Evolutionary conservation across 2,797 vertebrate genomes (phyloP).

Genomic region (Brotula barbata): DNA sequence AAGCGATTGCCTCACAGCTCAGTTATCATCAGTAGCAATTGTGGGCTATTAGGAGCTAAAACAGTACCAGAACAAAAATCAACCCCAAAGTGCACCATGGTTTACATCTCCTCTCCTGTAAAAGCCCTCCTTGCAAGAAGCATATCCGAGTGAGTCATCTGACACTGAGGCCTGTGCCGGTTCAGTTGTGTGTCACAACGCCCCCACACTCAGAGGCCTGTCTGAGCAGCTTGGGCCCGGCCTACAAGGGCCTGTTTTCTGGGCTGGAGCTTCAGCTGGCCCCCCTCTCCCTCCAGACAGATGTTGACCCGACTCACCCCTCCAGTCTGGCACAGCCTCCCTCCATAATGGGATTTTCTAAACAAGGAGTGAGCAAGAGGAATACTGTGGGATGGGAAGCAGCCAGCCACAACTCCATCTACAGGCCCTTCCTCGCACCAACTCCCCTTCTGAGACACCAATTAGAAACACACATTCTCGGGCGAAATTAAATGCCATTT

Average conservation of each 20-base stretch:
- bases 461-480: slow-evolving; percentile 62
- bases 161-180: slow-evolving; percentile 67
- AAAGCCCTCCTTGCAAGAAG: slow-evolving; percentile 49
- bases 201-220: slow-evolving; percentile 64
- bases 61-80: slow-evolving; percentile 33
- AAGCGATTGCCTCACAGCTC: slow-evolving; percentile 3
- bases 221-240: slow-evolving; percentile 59
- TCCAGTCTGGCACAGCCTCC: slow-evolving; percentile 73
- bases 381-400: slow-evolving; percentile 58
- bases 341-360: slow-evolving; percentile 78
- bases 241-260: slow-evolving; percentile 55
- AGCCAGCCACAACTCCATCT: slow-evolving; percentile 69
- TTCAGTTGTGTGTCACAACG: slow-evolving; percentile 70
- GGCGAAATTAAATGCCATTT: slow-evolving; percentile 66
- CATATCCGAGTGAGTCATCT: slow-evolving; percentile 67
- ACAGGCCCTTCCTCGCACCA: slow-evolving; percentile 49
- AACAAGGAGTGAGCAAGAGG: slow-evolving; percentile 73
- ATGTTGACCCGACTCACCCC: slow-evolving; percentile 78
- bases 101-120: slow-evolving; percentile 49
- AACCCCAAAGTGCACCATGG: slow-evolving; percentile 29
- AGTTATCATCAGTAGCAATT: slow-evolving; percentile 27
- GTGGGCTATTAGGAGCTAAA: slow-evolving; percentile 18
- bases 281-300: slow-evolving; percentile 71
- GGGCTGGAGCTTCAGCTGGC: slow-evolving; percentile 35
- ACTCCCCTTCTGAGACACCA: slow-evolving; percentile 56